phyloP scores from a whole-genome alignment of 1,140 invertebrate species.

The Euura saliciscinereae region DNA sequence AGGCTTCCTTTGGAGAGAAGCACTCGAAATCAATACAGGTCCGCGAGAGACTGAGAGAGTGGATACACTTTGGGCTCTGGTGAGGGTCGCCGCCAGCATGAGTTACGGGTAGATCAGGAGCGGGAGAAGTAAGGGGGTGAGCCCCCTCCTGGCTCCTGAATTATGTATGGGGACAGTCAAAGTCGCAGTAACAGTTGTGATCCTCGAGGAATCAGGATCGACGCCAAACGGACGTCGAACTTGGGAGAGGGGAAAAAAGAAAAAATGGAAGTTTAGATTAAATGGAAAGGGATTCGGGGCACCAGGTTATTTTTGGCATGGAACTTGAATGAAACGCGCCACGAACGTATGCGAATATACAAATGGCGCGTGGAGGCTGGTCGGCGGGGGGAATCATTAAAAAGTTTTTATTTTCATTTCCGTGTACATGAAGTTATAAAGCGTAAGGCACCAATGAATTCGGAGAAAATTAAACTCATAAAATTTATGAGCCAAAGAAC shows the following conservation, averaged over 20 bases:
- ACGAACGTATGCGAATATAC: no score
- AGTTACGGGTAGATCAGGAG: not conserved
- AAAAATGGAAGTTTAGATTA: no score
- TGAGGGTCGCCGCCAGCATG: not conserved
- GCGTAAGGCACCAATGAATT: not conserved
- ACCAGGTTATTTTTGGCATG: no score
- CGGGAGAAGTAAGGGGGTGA: not conserved
- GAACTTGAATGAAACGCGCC: no score
- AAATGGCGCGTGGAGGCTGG: no score
- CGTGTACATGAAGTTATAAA: no score
- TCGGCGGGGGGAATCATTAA: no score
- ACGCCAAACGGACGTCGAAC: not conserved
- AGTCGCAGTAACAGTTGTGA: not conserved
- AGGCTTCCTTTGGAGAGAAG: not conserved
- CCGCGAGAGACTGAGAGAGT: not conserved
- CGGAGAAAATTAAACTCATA: not conserved
- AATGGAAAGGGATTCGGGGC: not conserved
- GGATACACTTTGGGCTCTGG: not conserved
- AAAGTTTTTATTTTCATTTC: no score
- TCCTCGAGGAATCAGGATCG: not conserved
- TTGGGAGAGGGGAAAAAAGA: not conserved
- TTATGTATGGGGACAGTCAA: slow-evolving; percentile 7
- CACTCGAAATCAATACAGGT: slow-evolving; percentile 7
- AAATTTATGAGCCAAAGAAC: slow-evolving; percentile 4
- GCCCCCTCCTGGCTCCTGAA: not conserved